These are phyloP conservation scores for Aplochiton taeniatus DNA, from an alignment of 2,797 vertebrate species.

Conservation along the genomic window DNA sequence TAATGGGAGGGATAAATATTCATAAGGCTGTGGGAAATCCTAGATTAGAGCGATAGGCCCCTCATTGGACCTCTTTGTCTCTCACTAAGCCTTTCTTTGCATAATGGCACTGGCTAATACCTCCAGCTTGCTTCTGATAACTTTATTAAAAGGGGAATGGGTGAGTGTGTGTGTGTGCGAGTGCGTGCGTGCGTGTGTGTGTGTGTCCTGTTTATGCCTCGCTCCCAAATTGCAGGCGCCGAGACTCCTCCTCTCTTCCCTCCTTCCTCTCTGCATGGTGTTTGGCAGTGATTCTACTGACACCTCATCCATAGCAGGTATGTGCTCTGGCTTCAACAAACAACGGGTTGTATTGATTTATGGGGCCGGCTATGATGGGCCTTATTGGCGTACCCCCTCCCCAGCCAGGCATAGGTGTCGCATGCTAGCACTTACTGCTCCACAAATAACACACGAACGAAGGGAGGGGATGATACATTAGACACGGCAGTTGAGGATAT, in stretches of 20 bases:
- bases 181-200: too few species aligned
- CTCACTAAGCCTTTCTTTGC: conserved; percentile 11
- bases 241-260: too few species aligned
- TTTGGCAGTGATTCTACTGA: conserved; percentile 57
- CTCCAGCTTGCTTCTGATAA: conserved; percentile 25
- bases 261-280: too few species aligned
- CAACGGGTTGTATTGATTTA: conserved; percentile 74
- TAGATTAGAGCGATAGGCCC: conserved; percentile 25
- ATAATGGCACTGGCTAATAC: conserved; percentile 13
- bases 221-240: too few species aligned
- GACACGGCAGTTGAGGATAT: too few species aligned
- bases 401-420: conserved; percentile 53
- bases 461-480: too few species aligned
- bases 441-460: too few species aligned
- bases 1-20: conserved; percentile 40
- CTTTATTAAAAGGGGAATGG: neutral
- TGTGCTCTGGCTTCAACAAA: conserved; percentile 68
- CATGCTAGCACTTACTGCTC: too few species aligned
- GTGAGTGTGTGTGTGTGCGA: too few species aligned
- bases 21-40: conserved; percentile 28
- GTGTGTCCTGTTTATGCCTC: too few species aligned
- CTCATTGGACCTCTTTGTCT: conserved; percentile 30
- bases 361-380: conserved; percentile 67
- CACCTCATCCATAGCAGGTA: conserved; percentile 70
- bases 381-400: conserved; percentile 62